Conservation (phyloP, 2,113 vertebrate species). For the Sinocyclocheilus rhinocerous region DNA sequence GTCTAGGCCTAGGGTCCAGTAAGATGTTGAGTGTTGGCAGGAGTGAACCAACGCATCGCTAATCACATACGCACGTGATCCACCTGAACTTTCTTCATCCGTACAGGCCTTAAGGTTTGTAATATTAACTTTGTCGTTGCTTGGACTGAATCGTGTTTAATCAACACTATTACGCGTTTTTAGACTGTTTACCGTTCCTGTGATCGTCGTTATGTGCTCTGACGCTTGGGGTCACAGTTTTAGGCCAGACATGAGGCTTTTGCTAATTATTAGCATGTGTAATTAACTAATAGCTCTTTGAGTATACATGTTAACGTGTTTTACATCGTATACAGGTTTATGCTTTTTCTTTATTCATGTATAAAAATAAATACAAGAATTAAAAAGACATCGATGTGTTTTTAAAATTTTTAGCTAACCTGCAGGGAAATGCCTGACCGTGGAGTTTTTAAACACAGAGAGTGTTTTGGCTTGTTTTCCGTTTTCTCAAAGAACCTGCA, state of each 20-base stretch:
- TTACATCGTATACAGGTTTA: background rate
- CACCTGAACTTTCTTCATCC: background rate
- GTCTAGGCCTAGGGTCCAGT: background rate
- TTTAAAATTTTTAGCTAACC: background rate
- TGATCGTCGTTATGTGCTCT: background rate
- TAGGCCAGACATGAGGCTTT: background rate
- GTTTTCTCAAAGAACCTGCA: background rate
- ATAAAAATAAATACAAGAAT: background rate
- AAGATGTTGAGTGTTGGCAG: background rate
- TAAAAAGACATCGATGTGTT: background rate
- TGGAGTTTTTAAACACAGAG: background rate
- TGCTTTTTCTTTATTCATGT: background rate
- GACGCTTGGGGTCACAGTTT: background rate
- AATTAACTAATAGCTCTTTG: background rate
- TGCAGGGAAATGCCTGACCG: background rate
- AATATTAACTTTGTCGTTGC: background rate
- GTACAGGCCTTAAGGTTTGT: conserved; percentile 2
- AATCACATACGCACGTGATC: conserved; percentile 6
- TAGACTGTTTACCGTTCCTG: background rate
- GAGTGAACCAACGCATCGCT: background rate
- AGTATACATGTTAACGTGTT: background rate
- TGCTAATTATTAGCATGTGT: conserved; percentile 27
- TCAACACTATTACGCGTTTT: background rate
- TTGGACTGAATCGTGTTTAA: background rate
- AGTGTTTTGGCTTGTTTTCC: background rate